phyloP scores from a whole-genome alignment of 2,797 vertebrate species.

The Acrocephalus scirpaceus region DNA sequence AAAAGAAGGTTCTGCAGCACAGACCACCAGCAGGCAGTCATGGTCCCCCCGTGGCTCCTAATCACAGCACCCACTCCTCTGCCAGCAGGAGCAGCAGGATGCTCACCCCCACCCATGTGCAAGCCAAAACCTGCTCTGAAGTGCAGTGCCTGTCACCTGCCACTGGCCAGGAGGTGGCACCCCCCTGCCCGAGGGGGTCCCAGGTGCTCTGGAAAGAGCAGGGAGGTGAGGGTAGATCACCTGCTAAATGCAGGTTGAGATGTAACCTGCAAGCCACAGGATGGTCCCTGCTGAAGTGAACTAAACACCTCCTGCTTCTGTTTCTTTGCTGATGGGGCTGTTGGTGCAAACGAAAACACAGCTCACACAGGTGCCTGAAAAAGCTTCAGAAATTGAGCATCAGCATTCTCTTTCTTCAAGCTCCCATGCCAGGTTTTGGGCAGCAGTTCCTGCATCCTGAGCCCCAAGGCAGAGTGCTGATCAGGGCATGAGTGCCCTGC shows the following conservation, averaged over 20 bases:
- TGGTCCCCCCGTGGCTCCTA: rapidly evolving
- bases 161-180: background rate
- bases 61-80: background rate
- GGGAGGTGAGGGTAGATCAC: background rate
- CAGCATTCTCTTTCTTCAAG: background rate
- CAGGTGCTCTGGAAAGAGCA: background rate
- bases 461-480: background rate
- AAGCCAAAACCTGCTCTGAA: background rate
- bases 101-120: rapidly evolving
- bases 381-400: background rate
- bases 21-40: background rate
- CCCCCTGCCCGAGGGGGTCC: background rate
- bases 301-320: background rate
- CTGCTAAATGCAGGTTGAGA: background rate
- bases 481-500: background rate
- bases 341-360: background rate
- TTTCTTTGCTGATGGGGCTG: background rate
- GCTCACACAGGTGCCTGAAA: background rate
- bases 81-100: no score
- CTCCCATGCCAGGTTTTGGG: background rate
- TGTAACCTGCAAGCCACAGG: background rate
- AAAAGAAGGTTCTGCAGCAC: background rate
- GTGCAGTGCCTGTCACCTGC: background rate
- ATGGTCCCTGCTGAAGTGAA: background rate
- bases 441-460: rapidly evolving